Evolutionary conservation across 2,797 vertebrate genomes (phyloP), one percentile per base, ranked within the genome.

Genomic region (Enteromius anoplus): DNA sequence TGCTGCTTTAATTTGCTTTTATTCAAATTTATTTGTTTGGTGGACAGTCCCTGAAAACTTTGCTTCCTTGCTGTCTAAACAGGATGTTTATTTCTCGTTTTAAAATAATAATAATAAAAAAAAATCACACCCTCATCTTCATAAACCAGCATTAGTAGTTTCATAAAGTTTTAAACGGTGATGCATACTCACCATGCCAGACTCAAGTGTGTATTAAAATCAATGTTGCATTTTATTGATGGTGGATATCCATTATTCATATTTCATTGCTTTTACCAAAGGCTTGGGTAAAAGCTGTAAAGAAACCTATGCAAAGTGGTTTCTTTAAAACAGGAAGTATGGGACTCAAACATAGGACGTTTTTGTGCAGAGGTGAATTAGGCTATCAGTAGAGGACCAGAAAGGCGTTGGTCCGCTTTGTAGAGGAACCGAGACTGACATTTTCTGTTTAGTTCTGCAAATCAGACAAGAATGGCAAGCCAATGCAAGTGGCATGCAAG

Each of bases 301-400:
- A 49, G 15, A 72, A 47, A 40, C 73, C 32, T 23, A 49, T 29
- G 15, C 29, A 45, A 58, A 47, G 37, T 34, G 42, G 1, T n/a
- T 49, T 23, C 17, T 40, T 45, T 32, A 73, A 64, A 70, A 86
- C 73, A 75, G 86, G 86, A 88, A 86, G 83, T 71, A n/a, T 49
- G 17, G 62, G 65, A 76, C 6, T 73, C 55, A 51, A 75, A 68
- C 62, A 53, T 45, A 66, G 60, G 5, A 19, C 8, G 21, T 76
- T 58, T 75, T 76, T 64, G 12, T 75, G 23, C 11, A 14, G 37
- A 37, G 47, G 17, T 69, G 34, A 14, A 14, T 17, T 78, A 37
- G 68, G 47, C 75, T 75, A 72, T 70, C 47, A 66, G 23, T 78
- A 49, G n/a, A 78, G n/a, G 3, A 7, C 23, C n/a, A 66, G 45